Percentiles rank a stretch among this genome's conserved stretches.
Conservation (phyloP, 2,888 invertebrate species). For the Dugesia japonica region DNA sequence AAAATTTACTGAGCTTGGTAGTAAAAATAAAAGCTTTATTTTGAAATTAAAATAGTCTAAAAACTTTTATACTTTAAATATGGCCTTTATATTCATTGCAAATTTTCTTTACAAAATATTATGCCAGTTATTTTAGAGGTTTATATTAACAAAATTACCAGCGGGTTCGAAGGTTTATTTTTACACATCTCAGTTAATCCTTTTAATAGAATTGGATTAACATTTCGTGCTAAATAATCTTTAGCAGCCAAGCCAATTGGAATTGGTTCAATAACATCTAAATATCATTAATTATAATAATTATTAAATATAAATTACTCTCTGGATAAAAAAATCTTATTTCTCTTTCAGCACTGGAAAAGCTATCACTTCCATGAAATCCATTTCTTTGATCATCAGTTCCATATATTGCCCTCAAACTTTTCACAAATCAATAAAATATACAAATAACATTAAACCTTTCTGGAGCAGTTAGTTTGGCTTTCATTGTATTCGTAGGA, state of each 20-base stretch:
- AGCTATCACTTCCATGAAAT: conserved; percentile 62
- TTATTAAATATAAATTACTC: conserved; percentile 52
- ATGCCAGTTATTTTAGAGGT: too few species aligned
- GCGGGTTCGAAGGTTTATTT: conserved; percentile 61
- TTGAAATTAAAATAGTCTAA: too few species aligned
- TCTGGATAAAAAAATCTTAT: conserved; percentile 73
- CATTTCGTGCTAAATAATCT: conserved; percentile 57
- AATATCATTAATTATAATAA: conserved; percentile 30
- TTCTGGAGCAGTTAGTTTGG: conserved; percentile 57
- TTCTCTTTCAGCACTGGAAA: conserved; percentile 58
- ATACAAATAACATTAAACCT: conserved; percentile 38
- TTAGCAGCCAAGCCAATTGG: conserved; percentile 54
- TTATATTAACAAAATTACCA: too few species aligned
- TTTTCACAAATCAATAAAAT: conserved; percentile 38
- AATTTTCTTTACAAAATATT: too few species aligned
- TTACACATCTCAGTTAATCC: conserved; percentile 55
- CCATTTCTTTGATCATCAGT: conserved; percentile 55
- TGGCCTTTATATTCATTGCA: too few species aligned
- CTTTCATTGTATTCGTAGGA: conserved; percentile 52
- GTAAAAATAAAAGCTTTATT: too few species aligned
- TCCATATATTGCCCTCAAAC: conserved; percentile 60
- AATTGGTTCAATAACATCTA: conserved; percentile 64
- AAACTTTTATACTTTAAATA: background rate
- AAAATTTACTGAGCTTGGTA: background rate
- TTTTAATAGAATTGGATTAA: conserved; percentile 56